Percentiles rank a stretch among this genome's conserved stretches.
phyloP scores from a whole-genome alignment of 1,140 invertebrate genomes.

The Penaeus chinensis region DNA sequence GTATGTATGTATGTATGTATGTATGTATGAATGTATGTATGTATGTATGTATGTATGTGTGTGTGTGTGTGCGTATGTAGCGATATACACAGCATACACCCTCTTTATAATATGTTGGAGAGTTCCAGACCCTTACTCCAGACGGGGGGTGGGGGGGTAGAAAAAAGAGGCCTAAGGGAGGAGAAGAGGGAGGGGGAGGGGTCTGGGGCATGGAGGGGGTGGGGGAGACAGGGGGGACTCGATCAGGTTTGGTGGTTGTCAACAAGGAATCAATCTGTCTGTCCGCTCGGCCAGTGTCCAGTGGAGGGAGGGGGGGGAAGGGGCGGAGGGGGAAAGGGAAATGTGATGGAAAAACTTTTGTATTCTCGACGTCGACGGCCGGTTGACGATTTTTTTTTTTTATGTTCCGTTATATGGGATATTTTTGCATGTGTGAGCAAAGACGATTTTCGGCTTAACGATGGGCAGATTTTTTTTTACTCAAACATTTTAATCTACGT shows the following conservation, averaged over 20 bases:
- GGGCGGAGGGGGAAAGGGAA: constrained; percentile 3
- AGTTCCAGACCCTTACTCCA: no score
- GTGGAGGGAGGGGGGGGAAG: not conserved
- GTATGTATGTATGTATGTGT: not conserved
- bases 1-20: constrained; percentile 20
- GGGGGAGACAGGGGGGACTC: not conserved
- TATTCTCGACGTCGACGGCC: constrained; percentile 26
- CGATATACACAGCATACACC: not conserved
- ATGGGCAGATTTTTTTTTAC: not conserved
- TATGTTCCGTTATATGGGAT: not conserved
- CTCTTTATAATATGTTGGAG: no score
- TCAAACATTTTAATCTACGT: no score
- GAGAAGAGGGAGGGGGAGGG: not conserved
- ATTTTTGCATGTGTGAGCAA: no score
- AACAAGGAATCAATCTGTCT: constrained; percentile 54
- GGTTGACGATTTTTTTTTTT: not conserved
- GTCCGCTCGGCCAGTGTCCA: constrained; percentile 36
- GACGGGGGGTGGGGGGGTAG: not conserved
- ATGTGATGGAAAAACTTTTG: constrained; percentile 48
- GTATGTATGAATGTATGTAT: not conserved
- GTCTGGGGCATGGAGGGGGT: not conserved
- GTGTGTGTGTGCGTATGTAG: not conserved
- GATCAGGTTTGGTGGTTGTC: constrained; percentile 30
- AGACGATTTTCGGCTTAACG: no score
- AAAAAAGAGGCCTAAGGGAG: constrained; percentile 6